Conservation (phyloP, 2,113 vertebrate species). For the Chamaetylas fuelleborni region DNA sequence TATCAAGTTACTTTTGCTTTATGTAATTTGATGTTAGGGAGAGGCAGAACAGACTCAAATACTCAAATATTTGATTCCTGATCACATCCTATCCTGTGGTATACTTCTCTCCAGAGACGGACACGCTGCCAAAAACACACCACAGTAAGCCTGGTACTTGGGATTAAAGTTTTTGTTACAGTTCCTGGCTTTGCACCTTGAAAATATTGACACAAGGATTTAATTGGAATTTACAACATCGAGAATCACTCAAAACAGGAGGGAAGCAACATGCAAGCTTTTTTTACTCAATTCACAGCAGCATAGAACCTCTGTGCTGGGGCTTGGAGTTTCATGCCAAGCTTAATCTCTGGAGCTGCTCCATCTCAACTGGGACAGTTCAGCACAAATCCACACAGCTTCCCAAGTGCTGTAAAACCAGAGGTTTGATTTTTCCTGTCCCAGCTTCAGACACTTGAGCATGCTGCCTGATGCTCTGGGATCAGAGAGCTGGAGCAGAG, state of each 20-base stretch:
- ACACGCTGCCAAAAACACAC: no score
- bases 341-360: background rate
- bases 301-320: background rate
- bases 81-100: background rate
- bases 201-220: background rate
- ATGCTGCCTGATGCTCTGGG: background rate
- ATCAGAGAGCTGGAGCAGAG: background rate
- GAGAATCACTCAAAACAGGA: background rate
- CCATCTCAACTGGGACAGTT: background rate
- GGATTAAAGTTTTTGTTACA: background rate
- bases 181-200: background rate
- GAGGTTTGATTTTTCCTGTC: background rate
- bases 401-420: background rate
- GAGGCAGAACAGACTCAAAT: background rate
- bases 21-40: background rate
- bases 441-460: background rate
- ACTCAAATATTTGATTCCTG: background rate
- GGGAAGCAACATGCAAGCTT: fast-evolving
- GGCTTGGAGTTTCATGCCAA: background rate
- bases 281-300: background rate
- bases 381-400: background rate
- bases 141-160: background rate
- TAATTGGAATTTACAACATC: background rate
- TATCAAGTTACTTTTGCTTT: background rate
- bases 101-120: background rate